phyloP scores from a whole-genome alignment of 2,797 vertebrate species.

The Allobates femoralis region DNA sequence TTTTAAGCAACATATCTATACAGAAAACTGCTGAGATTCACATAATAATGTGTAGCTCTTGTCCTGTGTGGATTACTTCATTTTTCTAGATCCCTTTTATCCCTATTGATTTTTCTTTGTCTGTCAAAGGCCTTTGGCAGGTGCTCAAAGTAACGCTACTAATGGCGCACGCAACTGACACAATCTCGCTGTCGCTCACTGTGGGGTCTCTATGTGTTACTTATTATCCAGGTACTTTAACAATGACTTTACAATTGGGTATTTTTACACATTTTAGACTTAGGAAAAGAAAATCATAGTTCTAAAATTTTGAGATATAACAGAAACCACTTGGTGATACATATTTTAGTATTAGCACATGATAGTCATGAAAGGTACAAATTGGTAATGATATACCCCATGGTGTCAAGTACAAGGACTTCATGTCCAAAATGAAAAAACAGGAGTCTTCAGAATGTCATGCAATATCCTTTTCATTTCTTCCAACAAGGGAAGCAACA shows the following conservation, averaged over 20 bases:
- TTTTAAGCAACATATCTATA: neutral
- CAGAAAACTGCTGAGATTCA: neutral
- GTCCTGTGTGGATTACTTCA: constrained; percentile 37
- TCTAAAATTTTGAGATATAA: neutral
- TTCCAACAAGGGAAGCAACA: neutral
- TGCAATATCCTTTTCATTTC: neutral
- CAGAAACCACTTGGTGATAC: neutral
- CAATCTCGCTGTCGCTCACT: neutral
- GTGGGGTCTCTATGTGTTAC: constrained; percentile 42
- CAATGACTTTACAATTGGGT: constrained; percentile 37
- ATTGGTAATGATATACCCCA: neutral
- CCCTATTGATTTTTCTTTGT: constrained; percentile 62
- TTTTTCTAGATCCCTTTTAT: neutral
- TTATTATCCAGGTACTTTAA: constrained; percentile 48
- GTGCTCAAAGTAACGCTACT: constrained; percentile 46
- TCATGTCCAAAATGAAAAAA: neutral
- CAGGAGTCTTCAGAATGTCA: neutral
- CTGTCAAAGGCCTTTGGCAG: constrained; percentile 60
- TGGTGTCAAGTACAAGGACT: constrained; percentile 2
- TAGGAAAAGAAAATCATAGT: neutral
- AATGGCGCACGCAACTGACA: constrained; percentile 56
- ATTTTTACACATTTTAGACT: constrained; percentile 36
- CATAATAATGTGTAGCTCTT: constrained; percentile 12
- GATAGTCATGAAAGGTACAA: neutral
- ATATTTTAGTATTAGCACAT: neutral